Percentiles rank a stretch among this genome's conserved stretches.
Evolutionary conservation across 2,113 vertebrate species (phyloP).

Genomic region (Cyanoderma ruficeps): DNA sequence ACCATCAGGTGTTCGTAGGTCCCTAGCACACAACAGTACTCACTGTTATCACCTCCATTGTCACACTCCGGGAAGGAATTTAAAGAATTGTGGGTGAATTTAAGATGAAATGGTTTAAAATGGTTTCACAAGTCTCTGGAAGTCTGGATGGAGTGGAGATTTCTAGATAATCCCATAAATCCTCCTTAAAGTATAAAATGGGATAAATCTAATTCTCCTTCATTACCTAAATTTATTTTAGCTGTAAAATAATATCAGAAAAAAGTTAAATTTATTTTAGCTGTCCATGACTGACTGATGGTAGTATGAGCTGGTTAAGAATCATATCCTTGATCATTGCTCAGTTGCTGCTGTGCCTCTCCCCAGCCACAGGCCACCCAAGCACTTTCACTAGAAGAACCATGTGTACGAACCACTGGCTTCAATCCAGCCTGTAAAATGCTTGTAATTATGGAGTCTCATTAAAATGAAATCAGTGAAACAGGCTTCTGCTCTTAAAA

Average conservation of each 20-base stretch:
- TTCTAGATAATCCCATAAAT: not conserved
- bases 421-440: not conserved
- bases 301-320: not conserved
- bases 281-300: not conserved
- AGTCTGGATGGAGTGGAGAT: not conserved
- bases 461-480: slow-evolving; percentile 18
- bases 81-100: not conserved
- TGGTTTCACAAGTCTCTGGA: not conserved
- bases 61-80: not conserved
- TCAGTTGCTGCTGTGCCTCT: not conserved
- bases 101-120: not conserved
- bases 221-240: not conserved
- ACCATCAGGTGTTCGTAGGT: not conserved
- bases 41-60: not conserved
- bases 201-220: not conserved
- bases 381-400: not conserved
- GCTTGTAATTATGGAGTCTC: not conserved
- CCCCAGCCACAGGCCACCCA: not conserved
- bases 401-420: not conserved
- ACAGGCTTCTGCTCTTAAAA: not conserved
- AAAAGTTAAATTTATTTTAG: not conserved
- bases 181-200: not conserved
- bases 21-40: not conserved
- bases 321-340: not conserved
- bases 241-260: not conserved